Base-by-base conservation (phyloP, 1,140 invertebrate species). In the Apolygus lucorum region DNA sequence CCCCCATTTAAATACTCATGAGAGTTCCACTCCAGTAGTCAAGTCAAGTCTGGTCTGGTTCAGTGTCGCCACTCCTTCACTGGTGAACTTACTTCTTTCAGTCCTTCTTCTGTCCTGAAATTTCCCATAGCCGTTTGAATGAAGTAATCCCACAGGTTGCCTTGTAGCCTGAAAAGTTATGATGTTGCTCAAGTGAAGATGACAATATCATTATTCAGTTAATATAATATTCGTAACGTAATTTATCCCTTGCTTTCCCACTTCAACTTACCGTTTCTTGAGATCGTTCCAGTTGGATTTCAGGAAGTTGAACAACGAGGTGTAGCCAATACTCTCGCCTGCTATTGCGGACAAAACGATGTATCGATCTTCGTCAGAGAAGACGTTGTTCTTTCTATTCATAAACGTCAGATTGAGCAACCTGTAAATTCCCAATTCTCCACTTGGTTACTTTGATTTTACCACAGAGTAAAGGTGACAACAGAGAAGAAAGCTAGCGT, bases 321-420 rank as follows among this genome's bases (percentile, higher is more conserved):
- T 86, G 72, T 89, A 87, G 0, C 88, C 88, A 68, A 82, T 82
- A 14, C 86, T 82, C 26, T 83, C 81, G 1, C 86, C 84, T 1
- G 85, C 85, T 29, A 91, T 74, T 81, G 87, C 88, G 64, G 83
- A 87, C 68, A 89, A 86, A 68, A 90, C 88, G 8, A 90, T 75
- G 72, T 87, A 86, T 52, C 87, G 79, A 71, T 91, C 89, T 4
- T 84, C 86, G 72, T 90, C 88, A 0, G 85, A 86, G 72, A 90
- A 89, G 72, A 87, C 88, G 0, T 80, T 81, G 72, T 88, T 85
- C 28, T 73, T 72, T 59, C 83, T 80, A 71, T 86, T 81, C 54
- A 90, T 70, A 25, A 90, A 81, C 0, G 88, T 85, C 4, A 87
- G 79, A 69, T 90, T 86, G 22, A 91, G 75, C 0, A 91, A 75